Percentiles rank a stretch among this genome's conserved stretches.
phyloP scores from a whole-genome alignment of 2,888 invertebrate genomes.

The Plutella xylostella region DNA sequence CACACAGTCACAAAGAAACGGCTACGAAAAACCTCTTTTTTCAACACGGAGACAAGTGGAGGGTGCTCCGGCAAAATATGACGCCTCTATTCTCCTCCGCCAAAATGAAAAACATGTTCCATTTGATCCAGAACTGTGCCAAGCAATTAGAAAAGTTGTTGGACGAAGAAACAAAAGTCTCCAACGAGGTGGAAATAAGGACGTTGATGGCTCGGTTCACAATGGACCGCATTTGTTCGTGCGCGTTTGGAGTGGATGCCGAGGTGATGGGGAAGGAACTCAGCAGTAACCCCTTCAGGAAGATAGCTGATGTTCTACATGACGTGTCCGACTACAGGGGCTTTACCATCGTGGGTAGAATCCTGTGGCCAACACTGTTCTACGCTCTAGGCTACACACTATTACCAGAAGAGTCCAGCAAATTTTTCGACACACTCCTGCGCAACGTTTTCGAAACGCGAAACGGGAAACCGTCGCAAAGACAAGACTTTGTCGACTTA shows the following conservation, averaged over 20 bases:
- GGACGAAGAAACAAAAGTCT: conserved; percentile 20
- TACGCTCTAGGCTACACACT: conserved; percentile 23
- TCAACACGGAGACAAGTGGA: conserved; percentile 48
- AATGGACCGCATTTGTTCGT: conserved; percentile 39
- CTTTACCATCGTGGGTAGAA: conserved; percentile 18
- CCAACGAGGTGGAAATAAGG: conserved; percentile 25
- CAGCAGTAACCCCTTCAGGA: conserved; percentile 25
- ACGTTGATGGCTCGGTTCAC: conserved; percentile 32
- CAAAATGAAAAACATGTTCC: conserved; percentile 51
- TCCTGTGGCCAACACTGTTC: conserved; percentile 29
- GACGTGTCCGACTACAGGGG: conserved; percentile 17
- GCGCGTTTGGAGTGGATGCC: conserved; percentile 39
- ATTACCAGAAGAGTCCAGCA: neutral
- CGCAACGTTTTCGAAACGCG: conserved; percentile 21
- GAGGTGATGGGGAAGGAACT: conserved; percentile 22
- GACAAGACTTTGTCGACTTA: conserved; percentile 40
- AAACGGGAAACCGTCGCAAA: conserved; percentile 24
- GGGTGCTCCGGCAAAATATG: conserved; percentile 38
- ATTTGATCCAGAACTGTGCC: conserved; percentile 32
- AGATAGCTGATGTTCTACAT: conserved; percentile 23
- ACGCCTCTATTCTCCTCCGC: conserved; percentile 41
- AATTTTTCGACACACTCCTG: conserved; percentile 7
- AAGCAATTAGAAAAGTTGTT: conserved; percentile 30
- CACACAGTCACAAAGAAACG: too few species aligned
- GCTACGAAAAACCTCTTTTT: too few species aligned